These are phyloP conservation scores for Microdon myrmicae DNA, from an alignment of 2,888 invertebrate genomes.

Conservation along the genomic window DNA sequence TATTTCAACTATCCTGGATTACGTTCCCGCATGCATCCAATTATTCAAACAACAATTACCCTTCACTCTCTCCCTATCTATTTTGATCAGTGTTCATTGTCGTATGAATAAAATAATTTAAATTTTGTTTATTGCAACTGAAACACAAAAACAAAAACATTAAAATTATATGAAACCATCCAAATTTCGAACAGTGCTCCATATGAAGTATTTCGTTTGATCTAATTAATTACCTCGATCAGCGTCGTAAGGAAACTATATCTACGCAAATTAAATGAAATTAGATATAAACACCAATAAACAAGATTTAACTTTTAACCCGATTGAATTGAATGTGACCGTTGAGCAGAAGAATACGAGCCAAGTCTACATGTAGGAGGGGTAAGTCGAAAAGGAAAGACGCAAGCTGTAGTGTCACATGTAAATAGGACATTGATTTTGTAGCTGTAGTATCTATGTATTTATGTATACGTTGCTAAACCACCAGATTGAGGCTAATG, in stretches of 20 bases:
- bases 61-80: conserved; percentile 1
- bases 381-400: conserved; percentile 45
- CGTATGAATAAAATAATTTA: conserved; percentile 44
- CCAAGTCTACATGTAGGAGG: conserved; percentile 37
- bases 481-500: too few species aligned
- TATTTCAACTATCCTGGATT: too few species aligned
- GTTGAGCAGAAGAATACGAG: conserved; percentile 43
- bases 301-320: conserved; percentile 53
- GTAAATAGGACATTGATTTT: conserved; percentile 44
- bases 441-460: conserved; percentile 36
- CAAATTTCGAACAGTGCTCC: conserved; percentile 61
- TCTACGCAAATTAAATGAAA: conserved; percentile 49
- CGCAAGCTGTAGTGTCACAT: conserved; percentile 47
- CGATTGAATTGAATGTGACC: conserved; percentile 50
- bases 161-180: conserved; percentile 3
- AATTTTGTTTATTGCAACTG: conserved; percentile 43
- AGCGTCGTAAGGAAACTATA: conserved; percentile 51
- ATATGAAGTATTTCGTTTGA: conserved; percentile 68
- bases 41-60: too few species aligned
- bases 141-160: too few species aligned
- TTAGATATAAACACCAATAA: conserved; percentile 45
- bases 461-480: conserved; percentile 27
- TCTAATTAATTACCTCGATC: conserved; percentile 56
- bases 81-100: conserved; percentile 13
- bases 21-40: conserved; percentile 30